Percentiles rank a stretch among this genome's conserved stretches.
phyloP scores from a whole-genome alignment of 1,140 invertebrate species.

The Hylaeus volcanicus region DNA sequence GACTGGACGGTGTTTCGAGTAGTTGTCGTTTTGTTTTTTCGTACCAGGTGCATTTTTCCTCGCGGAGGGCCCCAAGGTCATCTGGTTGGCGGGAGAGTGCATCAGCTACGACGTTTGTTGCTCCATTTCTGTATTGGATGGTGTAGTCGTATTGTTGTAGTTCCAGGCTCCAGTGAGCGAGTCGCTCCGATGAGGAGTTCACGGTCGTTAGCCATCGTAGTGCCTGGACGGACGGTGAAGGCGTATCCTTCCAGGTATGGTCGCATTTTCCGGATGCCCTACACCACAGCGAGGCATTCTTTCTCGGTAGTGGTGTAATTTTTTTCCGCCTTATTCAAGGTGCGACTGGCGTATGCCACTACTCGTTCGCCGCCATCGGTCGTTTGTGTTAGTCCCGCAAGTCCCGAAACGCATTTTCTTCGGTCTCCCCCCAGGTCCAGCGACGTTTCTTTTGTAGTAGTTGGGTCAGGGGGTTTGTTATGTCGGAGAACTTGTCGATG shows the following conservation, averaged over 20 bases:
- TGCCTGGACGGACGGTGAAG: slow-evolving; percentile 4
- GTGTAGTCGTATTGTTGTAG: background rate
- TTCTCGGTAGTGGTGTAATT: too few relatives aligned
- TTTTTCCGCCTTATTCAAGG: too few relatives aligned
- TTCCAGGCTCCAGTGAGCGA: background rate
- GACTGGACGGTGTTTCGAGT: background rate
- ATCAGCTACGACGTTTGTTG: slow-evolving; percentile 12
- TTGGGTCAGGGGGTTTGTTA: too few relatives aligned
- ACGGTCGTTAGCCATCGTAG: background rate
- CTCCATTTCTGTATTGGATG: background rate
- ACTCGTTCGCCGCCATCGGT: too few relatives aligned
- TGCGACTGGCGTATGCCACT: too few relatives aligned
- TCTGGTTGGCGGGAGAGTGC: slow-evolving; percentile 3
- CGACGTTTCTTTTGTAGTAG: too few relatives aligned
- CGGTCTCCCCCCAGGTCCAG: background rate
- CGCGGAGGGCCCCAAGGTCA: background rate
- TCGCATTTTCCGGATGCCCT: background rate
- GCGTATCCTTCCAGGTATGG: background rate
- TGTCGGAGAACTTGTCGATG: too few relatives aligned
- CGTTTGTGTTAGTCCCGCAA: background rate
- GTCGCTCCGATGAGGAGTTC: background rate
- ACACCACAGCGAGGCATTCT: background rate
- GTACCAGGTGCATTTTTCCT: too few relatives aligned
- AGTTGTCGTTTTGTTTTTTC: background rate
- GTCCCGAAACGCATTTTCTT: slow-evolving; percentile 49